Conservation (phyloP, 2,797 vertebrate species). For the Gymnoscopelus braueri region DNA sequence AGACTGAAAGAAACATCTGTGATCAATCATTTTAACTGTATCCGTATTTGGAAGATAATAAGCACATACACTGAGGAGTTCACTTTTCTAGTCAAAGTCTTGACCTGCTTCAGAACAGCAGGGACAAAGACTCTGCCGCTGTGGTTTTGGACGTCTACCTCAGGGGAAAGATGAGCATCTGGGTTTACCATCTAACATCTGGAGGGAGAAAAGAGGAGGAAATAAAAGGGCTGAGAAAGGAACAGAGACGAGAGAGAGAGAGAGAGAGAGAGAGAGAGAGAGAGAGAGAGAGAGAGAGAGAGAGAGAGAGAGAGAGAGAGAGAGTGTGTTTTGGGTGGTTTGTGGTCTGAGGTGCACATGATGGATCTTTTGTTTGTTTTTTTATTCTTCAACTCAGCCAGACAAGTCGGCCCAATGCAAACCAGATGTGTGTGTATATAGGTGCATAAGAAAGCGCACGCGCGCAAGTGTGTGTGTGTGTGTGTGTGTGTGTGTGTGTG, state of each 20-base stretch:
- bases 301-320: no score
- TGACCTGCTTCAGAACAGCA: not conserved
- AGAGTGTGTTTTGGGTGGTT: not conserved
- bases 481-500: constrained; percentile 5
- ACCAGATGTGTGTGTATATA: constrained; percentile 77
- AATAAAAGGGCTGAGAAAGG: not conserved
- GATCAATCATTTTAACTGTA: no score
- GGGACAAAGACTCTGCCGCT: constrained; percentile 1
- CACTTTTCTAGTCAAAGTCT: not conserved
- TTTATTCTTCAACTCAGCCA: not conserved
- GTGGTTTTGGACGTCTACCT: not conserved
- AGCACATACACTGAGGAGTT: no score
- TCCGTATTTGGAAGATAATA: no score
- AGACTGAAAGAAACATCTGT: no score
- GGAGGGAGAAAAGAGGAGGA: not conserved
- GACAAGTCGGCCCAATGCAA: constrained; percentile 40
- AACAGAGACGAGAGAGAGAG: not conserved
- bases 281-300: not conserved
- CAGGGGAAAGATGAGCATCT: constrained; percentile 18
- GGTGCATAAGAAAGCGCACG: constrained; percentile 27
- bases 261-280: no score
- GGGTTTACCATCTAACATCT: constrained; percentile 46
- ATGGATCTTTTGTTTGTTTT: constrained; percentile 36
- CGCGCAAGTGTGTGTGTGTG: constrained; percentile 4
- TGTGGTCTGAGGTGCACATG: constrained; percentile 33